A percentile compares a stretch with the other conserved stretches of the same genome.
phyloP scores from a whole-genome alignment of 2,888 invertebrate genomes.

The Habroteleia sp. region DNA sequence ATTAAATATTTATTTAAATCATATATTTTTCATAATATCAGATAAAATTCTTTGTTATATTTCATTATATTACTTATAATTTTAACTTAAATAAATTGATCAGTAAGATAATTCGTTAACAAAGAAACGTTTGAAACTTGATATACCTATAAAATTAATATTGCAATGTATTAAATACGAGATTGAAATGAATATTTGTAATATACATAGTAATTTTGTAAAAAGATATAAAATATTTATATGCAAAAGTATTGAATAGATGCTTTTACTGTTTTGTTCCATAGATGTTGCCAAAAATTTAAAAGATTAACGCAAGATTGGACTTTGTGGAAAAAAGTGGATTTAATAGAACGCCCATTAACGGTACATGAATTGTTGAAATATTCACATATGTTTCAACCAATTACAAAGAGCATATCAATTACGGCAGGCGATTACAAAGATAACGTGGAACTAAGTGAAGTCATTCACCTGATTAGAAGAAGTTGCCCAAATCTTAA shows the following conservation, averaged over 20 bases:
- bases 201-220: no score
- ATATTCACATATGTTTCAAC: slow-evolving; percentile 80
- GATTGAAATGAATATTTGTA: no score
- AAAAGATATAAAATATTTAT: no score
- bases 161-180: no score
- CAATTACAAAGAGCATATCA: slow-evolving; percentile 78
- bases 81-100: no score
- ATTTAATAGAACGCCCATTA: slow-evolving; percentile 78
- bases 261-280: neutral
- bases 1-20: no score
- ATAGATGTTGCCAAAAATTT: slow-evolving; percentile 82
- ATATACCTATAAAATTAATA: no score
- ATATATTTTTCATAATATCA: no score
- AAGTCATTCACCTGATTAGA: slow-evolving; percentile 76
- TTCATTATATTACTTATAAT: no score
- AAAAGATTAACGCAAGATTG: slow-evolving; percentile 82
- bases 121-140: no score
- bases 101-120: no score
- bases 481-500: slow-evolving; percentile 80
- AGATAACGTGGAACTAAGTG: slow-evolving; percentile 78
- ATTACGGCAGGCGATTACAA: slow-evolving; percentile 73
- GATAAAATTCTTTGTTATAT: no score
- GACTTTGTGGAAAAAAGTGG: slow-evolving; percentile 82
- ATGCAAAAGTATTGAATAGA: neutral
- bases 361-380: slow-evolving; percentile 78